Percentiles rank a stretch among this genome's conserved stretches.
Evolutionary conservation across 1,140 invertebrate species (phyloP).

Genomic region (Protaetia brevitarsis): DNA sequence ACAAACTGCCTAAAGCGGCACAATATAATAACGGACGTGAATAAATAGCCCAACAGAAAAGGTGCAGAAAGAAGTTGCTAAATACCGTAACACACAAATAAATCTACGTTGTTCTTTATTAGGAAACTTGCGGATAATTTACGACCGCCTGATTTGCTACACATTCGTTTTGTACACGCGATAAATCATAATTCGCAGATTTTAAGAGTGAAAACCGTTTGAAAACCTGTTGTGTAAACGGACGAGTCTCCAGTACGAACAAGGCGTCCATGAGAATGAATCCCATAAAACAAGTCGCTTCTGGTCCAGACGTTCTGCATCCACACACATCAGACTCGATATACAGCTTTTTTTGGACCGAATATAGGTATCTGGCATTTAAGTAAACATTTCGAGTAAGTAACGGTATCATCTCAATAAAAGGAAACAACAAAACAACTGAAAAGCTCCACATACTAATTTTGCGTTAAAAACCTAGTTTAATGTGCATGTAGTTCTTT

Average conservation of each 20-base stretch:
- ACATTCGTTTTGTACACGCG: background rate
- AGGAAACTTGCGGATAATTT: slow-evolving; percentile 11
- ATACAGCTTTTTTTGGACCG: slow-evolving; percentile 2
- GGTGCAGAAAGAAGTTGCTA: background rate
- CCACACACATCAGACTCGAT: background rate
- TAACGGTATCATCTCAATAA: background rate
- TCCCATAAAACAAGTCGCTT: slow-evolving; percentile 21
- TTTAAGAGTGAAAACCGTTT: slow-evolving; percentile 23
- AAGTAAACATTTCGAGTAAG: background rate
- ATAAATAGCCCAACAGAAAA: background rate
- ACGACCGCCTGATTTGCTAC: slow-evolving; percentile 20
- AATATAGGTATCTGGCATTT: slow-evolving; percentile 1
- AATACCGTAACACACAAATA: slow-evolving; percentile 10
- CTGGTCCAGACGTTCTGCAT: background rate
- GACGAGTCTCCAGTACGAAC: background rate
- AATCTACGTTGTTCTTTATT: slow-evolving; percentile 20
- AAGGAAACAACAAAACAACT: no score
- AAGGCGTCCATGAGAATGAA: slow-evolving; percentile 2
- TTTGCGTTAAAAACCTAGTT: no score
- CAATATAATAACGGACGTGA: background rate
- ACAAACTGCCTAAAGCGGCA: background rate
- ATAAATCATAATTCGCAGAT: slow-evolving; percentile 24
- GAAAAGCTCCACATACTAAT: no score
- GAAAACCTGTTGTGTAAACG: slow-evolving; percentile 22
- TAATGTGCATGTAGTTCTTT: no score